Conservation (phyloP, 1,140 invertebrate genomes). For the Pemphigus obesinymphae region DNA sequence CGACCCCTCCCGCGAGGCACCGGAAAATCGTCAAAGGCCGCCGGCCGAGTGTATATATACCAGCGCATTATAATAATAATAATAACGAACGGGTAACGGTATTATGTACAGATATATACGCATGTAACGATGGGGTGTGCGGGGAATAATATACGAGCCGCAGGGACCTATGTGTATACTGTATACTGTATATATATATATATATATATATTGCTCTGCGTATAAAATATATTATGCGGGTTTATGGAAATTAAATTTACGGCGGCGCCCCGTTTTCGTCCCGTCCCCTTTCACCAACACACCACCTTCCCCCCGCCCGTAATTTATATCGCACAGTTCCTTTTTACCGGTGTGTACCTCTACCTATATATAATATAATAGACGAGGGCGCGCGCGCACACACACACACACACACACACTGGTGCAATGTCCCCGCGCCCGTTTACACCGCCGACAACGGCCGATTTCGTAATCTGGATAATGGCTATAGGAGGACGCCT, state of each 20-base stretch:
- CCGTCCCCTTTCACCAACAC: background rate
- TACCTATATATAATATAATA: background rate
- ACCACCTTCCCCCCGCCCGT: no score
- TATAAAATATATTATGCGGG: conserved; percentile 9
- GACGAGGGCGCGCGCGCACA: background rate
- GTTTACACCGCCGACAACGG: background rate
- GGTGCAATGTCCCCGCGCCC: background rate
- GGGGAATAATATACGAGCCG: background rate
- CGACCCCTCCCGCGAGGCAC: background rate
- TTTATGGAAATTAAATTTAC: conserved; percentile 41
- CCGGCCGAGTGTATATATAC: background rate
- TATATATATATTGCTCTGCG: no score
- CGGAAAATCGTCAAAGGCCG: conserved; percentile 35
- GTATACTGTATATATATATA: background rate
- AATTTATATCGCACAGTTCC: background rate
- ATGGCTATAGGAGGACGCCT: no score
- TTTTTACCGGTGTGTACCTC: background rate
- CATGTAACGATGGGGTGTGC: background rate
- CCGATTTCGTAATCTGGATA: conserved; percentile 28
- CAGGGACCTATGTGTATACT: background rate
- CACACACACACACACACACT: background rate
- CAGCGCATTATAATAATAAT: conserved; percentile 3
- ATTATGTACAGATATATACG: background rate
- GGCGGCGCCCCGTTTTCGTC: background rate
- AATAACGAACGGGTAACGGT: background rate